phyloP scores from a whole-genome alignment of 2,888 invertebrate genomes.

The Orchesella flavescens region DNA sequence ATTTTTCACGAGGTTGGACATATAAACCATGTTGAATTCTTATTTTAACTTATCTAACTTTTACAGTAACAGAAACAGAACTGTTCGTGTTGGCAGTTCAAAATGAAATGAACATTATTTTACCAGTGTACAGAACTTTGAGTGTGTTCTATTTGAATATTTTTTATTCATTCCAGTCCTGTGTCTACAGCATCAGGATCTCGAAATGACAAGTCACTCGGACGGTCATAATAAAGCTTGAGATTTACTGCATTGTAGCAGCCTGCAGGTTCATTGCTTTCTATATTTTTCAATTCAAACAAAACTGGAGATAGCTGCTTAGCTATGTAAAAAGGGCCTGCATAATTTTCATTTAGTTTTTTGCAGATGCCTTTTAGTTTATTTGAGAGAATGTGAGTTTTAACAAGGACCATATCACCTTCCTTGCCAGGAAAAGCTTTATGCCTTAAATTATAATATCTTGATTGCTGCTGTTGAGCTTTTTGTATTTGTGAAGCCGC shows the following conservation, averaged over 20 bases:
- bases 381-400: constrained; percentile 46
- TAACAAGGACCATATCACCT: constrained; percentile 56
- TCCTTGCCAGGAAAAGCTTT: constrained; percentile 1
- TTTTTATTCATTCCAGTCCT: too few relatives aligned
- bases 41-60: not conserved
- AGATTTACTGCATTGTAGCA: constrained; percentile 19
- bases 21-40: not conserved
- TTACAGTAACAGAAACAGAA: too few relatives aligned
- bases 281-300: not conserved
- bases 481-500: constrained; percentile 20
- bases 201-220: not conserved
- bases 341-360: constrained; percentile 33
- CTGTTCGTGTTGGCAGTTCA: too few relatives aligned
- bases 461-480: constrained; percentile 30
- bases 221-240: constrained; percentile 39
- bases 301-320: not conserved
- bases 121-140: too few relatives aligned
- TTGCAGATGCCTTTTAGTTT: constrained; percentile 29
- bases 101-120: too few relatives aligned
- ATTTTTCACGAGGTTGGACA: not conserved
- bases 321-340: constrained; percentile 25
- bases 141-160: too few relatives aligned
- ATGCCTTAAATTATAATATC: constrained; percentile 45
- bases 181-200: constrained; percentile 10
- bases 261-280: not conserved